phyloP scores from a whole-genome alignment of 2,797 vertebrate species.

The Centroberyx gerrardi region DNA sequence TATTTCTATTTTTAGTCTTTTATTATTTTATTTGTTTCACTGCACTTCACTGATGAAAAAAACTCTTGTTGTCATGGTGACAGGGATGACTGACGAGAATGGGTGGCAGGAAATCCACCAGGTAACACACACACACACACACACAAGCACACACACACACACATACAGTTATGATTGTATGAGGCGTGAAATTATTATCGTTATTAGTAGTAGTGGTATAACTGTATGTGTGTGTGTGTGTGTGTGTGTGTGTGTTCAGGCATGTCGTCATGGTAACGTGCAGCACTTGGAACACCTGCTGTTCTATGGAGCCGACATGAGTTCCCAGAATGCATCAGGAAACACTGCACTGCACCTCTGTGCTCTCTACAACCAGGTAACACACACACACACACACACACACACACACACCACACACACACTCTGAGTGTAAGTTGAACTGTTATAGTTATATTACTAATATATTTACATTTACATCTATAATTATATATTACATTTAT shows the following conservation, averaged over 20 bases:
- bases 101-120: conserved; percentile 99
- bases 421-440: no score
- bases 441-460: neutral
- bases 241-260: conserved; percentile 80
- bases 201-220: neutral
- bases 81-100: conserved; percentile 94
- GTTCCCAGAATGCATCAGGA: conserved; percentile 97
- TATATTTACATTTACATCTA: neutral
- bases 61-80: conserved; percentile 68
- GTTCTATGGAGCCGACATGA: conserved; percentile 97
- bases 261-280: conserved; percentile 97
- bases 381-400: conserved; percentile 14
- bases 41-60: conserved; percentile 31
- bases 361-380: conserved; percentile 98
- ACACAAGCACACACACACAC: conserved; percentile 15
- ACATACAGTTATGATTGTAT: neutral
- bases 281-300: conserved; percentile 98
- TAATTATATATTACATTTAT: no score
- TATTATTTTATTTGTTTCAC: conserved; percentile 12
- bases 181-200: no score
- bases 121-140: conserved; percentile 80
- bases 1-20: neutral
- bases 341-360: conserved; percentile 97
- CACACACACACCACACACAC: neutral
- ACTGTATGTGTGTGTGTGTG: conserved; percentile 45